phyloP scores from a whole-genome alignment of 2,113 vertebrate genomes.

The Haemorhous mexicanus region DNA sequence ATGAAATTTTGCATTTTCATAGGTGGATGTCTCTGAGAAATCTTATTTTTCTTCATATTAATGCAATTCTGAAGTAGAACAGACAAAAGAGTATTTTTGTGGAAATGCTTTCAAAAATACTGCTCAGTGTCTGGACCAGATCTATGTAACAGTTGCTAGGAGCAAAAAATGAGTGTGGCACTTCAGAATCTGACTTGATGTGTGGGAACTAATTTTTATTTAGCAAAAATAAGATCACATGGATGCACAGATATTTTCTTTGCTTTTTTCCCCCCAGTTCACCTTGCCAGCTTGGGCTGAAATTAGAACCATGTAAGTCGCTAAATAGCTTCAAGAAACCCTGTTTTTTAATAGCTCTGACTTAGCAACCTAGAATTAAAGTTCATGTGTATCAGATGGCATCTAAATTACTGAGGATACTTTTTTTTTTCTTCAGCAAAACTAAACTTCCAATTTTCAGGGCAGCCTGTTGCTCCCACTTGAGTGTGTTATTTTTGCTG shows the following conservation, averaged over 20 bases:
- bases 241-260: neutral
- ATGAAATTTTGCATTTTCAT: neutral
- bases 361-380: conserved; percentile 29
- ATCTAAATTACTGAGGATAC: neutral
- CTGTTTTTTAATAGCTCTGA: neutral
- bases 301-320: conserved; percentile 16
- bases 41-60: neutral
- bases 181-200: conserved; percentile 25
- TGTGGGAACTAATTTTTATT: conserved; percentile 54
- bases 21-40: neutral
- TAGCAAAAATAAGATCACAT: conserved; percentile 28
- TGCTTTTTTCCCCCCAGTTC: neutral
- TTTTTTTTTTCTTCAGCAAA: neutral
- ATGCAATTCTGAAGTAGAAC: neutral
- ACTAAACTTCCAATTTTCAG: neutral
- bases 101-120: conserved; percentile 12
- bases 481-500: neutral
- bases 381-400: neutral
- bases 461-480: neutral
- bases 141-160: conserved; percentile 43
- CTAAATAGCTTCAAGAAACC: neutral
- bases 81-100: conserved; percentile 2
- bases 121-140: conserved; percentile 15
- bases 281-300: conserved; percentile 18
- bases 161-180: conserved; percentile 18